A percentile compares a stretch with the other conserved stretches of the same genome.
phyloP scores from a whole-genome alignment of 2,888 invertebrate species.

The Pandemis heparana region DNA sequence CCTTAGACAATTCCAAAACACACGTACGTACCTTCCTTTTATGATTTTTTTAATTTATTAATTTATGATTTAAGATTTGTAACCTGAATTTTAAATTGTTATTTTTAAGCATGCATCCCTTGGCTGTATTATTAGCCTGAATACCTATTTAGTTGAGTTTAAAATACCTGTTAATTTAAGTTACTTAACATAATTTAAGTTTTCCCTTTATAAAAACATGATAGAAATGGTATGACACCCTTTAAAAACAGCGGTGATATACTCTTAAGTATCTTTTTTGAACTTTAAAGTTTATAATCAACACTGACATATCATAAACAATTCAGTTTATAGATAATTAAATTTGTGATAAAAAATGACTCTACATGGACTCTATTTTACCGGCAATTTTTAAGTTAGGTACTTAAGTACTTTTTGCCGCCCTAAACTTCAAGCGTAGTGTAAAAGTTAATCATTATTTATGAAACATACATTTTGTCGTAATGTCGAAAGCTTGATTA shows the following conservation, averaged over 20 bases:
- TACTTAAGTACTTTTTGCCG: not conserved
- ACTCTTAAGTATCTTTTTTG: too few species aligned
- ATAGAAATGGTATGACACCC: not conserved
- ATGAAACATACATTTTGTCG: not conserved
- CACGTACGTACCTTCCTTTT: conserved; percentile 82
- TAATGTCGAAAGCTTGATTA: not conserved
- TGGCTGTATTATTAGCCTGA: not conserved
- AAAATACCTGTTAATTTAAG: not conserved
- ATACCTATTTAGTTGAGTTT: not conserved
- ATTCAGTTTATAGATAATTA: too few species aligned
- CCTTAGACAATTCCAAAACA: conserved; percentile 80
- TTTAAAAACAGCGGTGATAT: not conserved
- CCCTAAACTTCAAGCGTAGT: not conserved
- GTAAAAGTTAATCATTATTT: not conserved
- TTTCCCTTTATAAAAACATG: not conserved
- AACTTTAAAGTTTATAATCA: too few species aligned
- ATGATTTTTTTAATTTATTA: conserved; percentile 61
- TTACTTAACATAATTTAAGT: not conserved
- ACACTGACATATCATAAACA: too few species aligned
- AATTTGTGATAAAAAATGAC: too few species aligned
- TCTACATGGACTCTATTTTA: not conserved
- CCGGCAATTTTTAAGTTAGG: not conserved
- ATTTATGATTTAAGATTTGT: conserved; percentile 50
- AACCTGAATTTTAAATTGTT: conserved; percentile 48
- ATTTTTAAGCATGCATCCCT: conserved; percentile 44